phyloP scores from a whole-genome alignment of 2,797 vertebrate species.

The Vespertilio murinus region DNA sequence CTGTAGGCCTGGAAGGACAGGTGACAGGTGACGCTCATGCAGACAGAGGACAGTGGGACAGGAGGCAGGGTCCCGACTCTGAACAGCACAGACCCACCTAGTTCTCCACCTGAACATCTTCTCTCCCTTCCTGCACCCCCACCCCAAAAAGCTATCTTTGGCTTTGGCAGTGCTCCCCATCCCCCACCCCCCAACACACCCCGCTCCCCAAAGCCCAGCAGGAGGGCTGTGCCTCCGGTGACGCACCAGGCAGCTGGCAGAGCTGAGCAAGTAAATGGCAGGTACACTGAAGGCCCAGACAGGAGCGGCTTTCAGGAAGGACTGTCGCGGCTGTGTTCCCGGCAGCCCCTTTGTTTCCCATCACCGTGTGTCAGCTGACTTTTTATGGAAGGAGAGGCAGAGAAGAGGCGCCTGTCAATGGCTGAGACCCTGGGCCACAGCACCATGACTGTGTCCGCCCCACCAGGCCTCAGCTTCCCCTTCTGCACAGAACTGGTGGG shows the following conservation, averaged over 20 bases:
- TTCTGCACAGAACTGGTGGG: not conserved
- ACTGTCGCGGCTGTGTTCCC: not conserved
- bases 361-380: not conserved
- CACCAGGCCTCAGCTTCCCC: not conserved
- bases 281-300: not conserved
- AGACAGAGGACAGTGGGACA: not conserved
- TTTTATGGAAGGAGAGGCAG: not conserved
- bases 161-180: not conserved
- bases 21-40: not conserved
- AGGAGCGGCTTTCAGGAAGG: not conserved
- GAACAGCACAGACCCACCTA: not conserved
- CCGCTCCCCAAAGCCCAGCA: not conserved
- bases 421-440: not conserved
- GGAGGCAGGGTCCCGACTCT: not conserved
- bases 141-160: not conserved
- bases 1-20: not conserved
- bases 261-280: not conserved
- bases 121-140: not conserved
- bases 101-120: not conserved
- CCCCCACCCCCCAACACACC: too few relatives aligned
- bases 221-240: not conserved
- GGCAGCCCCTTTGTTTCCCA: too few relatives aligned
- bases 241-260: not conserved
- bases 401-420: not conserved
- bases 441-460: too few relatives aligned